Evolutionary conservation across 2,888 invertebrate species (phyloP), one percentile per base, ranked within the genome.

Genomic region (Melanostoma mellinum): DNA sequence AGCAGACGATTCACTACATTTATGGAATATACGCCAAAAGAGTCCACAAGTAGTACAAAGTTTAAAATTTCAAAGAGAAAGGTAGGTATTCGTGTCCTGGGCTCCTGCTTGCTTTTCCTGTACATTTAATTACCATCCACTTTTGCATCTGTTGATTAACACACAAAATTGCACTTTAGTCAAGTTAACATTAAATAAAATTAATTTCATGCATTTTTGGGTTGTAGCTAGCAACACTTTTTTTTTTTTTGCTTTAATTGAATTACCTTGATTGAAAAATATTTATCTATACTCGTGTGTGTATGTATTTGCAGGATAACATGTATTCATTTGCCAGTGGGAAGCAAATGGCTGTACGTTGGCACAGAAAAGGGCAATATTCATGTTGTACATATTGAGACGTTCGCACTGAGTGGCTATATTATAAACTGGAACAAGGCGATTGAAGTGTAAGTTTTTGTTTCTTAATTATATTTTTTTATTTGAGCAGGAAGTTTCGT

Each of bases 391-490:
- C 97, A 99, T 93, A 95, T 99, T 88, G 99, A 99, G 92, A 95
- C 96, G 88, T 99, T 99, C 93, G 94, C 95, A 89, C 94, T 99
- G 88, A 98, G 98, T 90, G 98, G 99, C 86, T 99, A 99, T 93
- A 95, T 98, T 92, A 98, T 99, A 93, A 99, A 99, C 94, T 99
- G 99, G 99, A 99, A 99, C 94, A 99, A 99, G 93, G 98, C 99
- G 89, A 99, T 99, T 92, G 99, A 99, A 95, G 94, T 98, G 98
- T 99, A 93, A 96, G 97, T 96, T 42, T 35, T 40, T n/a, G 4
- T 20, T 50, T 48, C 60, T 58, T 32, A 32, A 3, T 40, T 6
- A 1, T 10, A 30, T 9, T 32, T n/a, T 32, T 20, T 52, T 67
- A 10, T 38, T 58, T 58, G 30, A 42, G 30, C 33, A 10, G 5